Evolutionary conservation across 2,113 vertebrate genomes (phyloP).

Genomic region (Ramphastos sulfuratus): DNA sequence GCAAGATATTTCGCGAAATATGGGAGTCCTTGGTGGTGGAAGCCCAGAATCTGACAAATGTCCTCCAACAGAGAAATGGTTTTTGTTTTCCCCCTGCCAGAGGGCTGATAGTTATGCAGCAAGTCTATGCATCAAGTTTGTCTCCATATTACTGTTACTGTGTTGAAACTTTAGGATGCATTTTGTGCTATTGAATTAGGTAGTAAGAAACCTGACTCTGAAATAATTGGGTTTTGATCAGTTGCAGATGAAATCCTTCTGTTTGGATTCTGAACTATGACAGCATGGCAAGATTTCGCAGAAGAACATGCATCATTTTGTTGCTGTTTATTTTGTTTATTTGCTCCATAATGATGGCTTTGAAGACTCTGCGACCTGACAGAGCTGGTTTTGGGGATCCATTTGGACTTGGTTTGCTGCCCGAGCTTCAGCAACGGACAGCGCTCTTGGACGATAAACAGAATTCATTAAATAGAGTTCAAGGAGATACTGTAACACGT

Average conservation of each 20-base stretch:
- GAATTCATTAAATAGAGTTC: constrained; percentile 28
- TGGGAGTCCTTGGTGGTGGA: not conserved
- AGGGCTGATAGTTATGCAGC: not conserved
- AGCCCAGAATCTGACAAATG: not conserved
- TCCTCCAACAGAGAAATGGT: not conserved
- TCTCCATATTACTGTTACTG: not conserved
- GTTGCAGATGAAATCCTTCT: constrained; percentile 53
- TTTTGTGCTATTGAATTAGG: not conserved
- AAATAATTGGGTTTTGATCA: constrained; percentile 67
- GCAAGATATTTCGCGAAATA: not conserved
- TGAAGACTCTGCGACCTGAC: constrained; percentile 86
- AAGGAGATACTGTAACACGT: constrained; percentile 57
- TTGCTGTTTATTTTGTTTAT: constrained; percentile 84
- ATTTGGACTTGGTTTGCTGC: constrained; percentile 78
- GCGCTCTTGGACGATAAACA: constrained; percentile 44
- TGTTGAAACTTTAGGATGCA: not conserved
- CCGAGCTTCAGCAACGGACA: constrained; percentile 67
- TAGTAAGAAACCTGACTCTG: constrained; percentile 29
- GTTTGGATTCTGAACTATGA: constrained; percentile 75
- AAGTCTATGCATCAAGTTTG: not conserved
- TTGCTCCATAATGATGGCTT: constrained; percentile 84
- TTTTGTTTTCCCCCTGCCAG: not conserved
- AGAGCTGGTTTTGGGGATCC: constrained; percentile 78
- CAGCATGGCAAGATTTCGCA: constrained; percentile 92
- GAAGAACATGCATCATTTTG: constrained; percentile 85